Conservation (phyloP, 1,140 invertebrate species). For the Psilanteris sp. region DNA sequence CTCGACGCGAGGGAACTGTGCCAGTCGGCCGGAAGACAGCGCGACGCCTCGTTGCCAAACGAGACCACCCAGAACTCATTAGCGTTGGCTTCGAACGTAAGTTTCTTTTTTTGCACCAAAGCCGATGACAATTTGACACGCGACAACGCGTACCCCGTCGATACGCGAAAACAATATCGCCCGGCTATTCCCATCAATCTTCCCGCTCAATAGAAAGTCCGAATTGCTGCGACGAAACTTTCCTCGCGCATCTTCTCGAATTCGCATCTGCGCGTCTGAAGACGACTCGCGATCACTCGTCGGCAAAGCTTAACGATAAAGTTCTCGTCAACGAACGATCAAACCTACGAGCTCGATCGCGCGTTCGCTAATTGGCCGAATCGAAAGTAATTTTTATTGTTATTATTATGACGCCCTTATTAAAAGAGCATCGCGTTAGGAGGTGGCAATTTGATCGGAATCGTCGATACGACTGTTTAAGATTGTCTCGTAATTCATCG, state of each 20-base stretch:
- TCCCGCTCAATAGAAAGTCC: slow-evolving; percentile 24
- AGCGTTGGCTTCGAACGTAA: slow-evolving; percentile 35
- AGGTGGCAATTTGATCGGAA: slow-evolving; percentile 60
- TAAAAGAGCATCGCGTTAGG: slow-evolving; percentile 42
- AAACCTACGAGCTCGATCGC: too few relatives aligned
- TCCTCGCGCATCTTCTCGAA: slow-evolving; percentile 12
- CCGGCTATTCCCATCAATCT: slow-evolving; percentile 26
- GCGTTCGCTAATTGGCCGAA: too few relatives aligned
- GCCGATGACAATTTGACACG: slow-evolving; percentile 29
- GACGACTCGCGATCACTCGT: too few relatives aligned
- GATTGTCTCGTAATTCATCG: slow-evolving; percentile 56
- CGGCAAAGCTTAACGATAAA: too few relatives aligned
- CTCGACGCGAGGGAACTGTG: slow-evolving; percentile 58
- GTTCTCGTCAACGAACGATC: too few relatives aligned
- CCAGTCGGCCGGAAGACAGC: slow-evolving; percentile 63
- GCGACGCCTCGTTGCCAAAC: slow-evolving; percentile 63
- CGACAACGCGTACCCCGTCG: slow-evolving; percentile 31
- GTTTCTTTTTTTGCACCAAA: slow-evolving; percentile 45
- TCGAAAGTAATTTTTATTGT: too few relatives aligned
- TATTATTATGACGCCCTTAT: not conserved
- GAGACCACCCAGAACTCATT: slow-evolving; percentile 63
- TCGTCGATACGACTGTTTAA: slow-evolving; percentile 49
- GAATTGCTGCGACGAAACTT: slow-evolving; percentile 10
- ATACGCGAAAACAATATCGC: slow-evolving; percentile 21
- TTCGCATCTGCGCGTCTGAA: too few relatives aligned